Evolutionary conservation across 2,797 vertebrate genomes (phyloP).

Genomic region (Lithobates pipiens): DNA sequence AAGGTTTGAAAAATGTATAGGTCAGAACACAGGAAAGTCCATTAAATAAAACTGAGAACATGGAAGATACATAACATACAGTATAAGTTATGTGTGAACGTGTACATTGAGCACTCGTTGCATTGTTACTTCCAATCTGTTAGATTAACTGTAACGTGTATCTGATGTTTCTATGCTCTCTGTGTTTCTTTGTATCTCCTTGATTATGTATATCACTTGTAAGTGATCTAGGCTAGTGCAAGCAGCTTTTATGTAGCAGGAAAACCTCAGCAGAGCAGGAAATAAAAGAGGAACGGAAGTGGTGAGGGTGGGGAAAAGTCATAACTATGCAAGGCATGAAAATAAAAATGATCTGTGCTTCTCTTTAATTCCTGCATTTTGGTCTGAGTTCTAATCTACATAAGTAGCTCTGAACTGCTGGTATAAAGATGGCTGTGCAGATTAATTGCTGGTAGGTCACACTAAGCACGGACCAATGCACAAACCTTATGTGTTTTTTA

Average conservation of each 20-base stretch:
- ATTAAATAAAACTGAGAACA: too few relatives aligned
- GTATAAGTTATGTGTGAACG: too few relatives aligned
- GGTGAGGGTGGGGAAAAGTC: conserved; percentile 18
- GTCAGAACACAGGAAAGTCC: too few relatives aligned
- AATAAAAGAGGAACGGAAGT: conserved; percentile 43
- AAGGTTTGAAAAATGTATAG: too few relatives aligned
- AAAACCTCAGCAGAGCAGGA: conserved; percentile 59
- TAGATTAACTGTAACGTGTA: not conserved
- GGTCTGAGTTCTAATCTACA: not conserved
- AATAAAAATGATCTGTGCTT: conserved; percentile 19
- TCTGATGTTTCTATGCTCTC: not conserved
- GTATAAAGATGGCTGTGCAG: not conserved
- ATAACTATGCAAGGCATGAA: conserved; percentile 7
- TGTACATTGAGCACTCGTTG: not conserved
- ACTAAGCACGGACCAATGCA: too few relatives aligned
- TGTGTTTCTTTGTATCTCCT: not conserved
- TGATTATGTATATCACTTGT: not conserved
- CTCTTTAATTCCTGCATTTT: not conserved
- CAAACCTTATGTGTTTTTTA: too few relatives aligned
- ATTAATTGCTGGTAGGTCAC: not conserved
- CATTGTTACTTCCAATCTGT: not conserved
- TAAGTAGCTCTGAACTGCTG: not conserved
- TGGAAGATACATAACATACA: too few relatives aligned
- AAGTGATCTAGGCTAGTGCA: not conserved
- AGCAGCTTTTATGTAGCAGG: conserved; percentile 21